Evolutionary conservation across 2,113 vertebrate genomes (phyloP).

Genomic region (Puffinus mauretanicus): DNA sequence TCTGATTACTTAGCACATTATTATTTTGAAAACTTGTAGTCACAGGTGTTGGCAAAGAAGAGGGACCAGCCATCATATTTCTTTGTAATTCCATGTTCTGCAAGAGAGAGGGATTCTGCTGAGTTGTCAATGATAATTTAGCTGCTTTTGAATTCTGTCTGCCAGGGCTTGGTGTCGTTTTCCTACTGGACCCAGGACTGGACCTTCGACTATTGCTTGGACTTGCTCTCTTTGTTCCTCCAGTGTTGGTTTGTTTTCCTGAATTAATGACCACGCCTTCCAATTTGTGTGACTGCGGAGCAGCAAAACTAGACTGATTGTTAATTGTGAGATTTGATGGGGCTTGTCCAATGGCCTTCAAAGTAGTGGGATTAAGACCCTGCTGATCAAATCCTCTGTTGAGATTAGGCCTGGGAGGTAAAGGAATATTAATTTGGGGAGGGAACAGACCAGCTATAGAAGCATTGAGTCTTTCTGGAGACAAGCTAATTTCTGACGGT

Average conservation of each 20-base stretch:
- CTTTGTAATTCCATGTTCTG: constrained; percentile 82
- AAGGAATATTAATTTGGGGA: constrained; percentile 98
- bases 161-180: constrained; percentile 92
- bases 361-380: constrained; percentile 95
- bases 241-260: constrained; percentile 83
- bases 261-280: constrained; percentile 80
- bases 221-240: constrained; percentile 89
- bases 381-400: constrained; percentile 97
- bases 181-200: constrained; percentile 92
- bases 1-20: constrained; percentile 76
- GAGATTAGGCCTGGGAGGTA: constrained; percentile 90
- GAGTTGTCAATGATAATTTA: constrained; percentile 81
- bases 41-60: constrained; percentile 77
- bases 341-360: constrained; percentile 97
- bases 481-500: constrained; percentile 96
- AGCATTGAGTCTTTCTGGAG: constrained; percentile 96
- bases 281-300: constrained; percentile 78
- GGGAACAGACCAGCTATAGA: constrained; percentile 98
- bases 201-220: constrained; percentile 93
- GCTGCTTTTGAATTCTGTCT: constrained; percentile 88
- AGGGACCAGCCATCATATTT: constrained; percentile 80
- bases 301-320: constrained; percentile 72
- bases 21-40: constrained; percentile 76
- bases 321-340: constrained; percentile 84
- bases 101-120: constrained; percentile 80